Conservation (phyloP, 1,140 invertebrate species). For the Sinella curviseta region DNA sequence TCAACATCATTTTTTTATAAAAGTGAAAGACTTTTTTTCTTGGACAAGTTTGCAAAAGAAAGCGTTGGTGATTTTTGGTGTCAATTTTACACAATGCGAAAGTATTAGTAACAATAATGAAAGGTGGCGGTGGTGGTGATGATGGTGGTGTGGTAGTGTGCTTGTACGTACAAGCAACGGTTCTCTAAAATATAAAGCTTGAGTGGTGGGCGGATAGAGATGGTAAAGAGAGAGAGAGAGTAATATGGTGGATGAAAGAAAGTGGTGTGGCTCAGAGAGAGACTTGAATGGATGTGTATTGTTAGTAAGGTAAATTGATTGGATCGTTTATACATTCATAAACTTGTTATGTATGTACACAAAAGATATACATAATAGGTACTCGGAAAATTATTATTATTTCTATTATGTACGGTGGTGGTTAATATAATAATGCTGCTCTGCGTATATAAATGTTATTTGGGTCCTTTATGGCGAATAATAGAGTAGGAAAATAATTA, state of each 20-base stretch:
- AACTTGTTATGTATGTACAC: not conserved
- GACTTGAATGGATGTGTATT: constrained; percentile 1
- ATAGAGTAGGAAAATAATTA: not conserved
- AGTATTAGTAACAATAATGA: not conserved
- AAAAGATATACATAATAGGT: too few species aligned
- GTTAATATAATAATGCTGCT: not conserved
- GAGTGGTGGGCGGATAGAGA: too few species aligned
- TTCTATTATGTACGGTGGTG: not conserved
- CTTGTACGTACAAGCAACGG: too few species aligned
- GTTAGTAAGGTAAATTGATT: not conserved
- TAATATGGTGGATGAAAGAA: too few species aligned
- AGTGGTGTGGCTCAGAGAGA: too few species aligned
- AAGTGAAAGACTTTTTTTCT: not conserved
- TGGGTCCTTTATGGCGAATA: not conserved
- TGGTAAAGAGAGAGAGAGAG: not conserved
- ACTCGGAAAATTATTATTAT: too few species aligned
- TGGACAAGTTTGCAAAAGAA: not conserved
- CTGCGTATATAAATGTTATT: not conserved
- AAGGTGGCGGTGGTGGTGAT: not conserved
- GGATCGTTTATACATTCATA: not conserved
- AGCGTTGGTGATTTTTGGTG: not conserved
- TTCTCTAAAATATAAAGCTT: too few species aligned
- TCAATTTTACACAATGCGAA: not conserved
- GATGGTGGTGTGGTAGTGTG: not conserved
- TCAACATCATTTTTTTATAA: not conserved